A percentile compares a stretch with the other conserved stretches of the same genome.
Conservation (phyloP, 2,888 invertebrate genomes). For the Drosophila limbata region DNA sequence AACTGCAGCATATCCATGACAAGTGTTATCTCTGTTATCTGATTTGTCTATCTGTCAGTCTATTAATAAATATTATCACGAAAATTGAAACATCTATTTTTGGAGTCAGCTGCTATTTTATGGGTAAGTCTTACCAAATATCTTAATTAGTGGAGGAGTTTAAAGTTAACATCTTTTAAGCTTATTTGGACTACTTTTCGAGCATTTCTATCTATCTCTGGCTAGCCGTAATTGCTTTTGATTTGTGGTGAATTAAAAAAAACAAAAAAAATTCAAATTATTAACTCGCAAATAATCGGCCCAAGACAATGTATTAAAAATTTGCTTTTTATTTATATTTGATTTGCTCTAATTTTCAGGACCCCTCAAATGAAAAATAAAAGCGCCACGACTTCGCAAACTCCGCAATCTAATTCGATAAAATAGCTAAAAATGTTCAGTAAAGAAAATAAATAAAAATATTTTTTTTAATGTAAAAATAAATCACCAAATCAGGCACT, state of each 20-base stretch:
- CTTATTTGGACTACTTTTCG: neutral
- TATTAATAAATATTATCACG: neutral
- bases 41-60: neutral
- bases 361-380: no score
- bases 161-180: neutral
- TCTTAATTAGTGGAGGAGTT: neutral
- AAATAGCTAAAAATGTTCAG: no score
- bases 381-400: no score
- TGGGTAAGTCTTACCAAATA: neutral
- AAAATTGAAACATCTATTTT: neutral
- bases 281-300: neutral
- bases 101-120: neutral
- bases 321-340: no score
- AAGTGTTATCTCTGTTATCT: neutral
- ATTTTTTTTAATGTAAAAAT: no score
- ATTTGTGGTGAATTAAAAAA: neutral
- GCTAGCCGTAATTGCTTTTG: neutral
- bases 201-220: conserved; percentile 1
- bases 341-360: no score
- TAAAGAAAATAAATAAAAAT: no score
- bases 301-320: neutral
- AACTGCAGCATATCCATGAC: neutral
- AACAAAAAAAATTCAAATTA: neutral
- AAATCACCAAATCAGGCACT: no score
- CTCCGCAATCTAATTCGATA: no score